phyloP scores from a whole-genome alignment of 2,888 invertebrate species.

The Calameuta pallipes region DNA sequence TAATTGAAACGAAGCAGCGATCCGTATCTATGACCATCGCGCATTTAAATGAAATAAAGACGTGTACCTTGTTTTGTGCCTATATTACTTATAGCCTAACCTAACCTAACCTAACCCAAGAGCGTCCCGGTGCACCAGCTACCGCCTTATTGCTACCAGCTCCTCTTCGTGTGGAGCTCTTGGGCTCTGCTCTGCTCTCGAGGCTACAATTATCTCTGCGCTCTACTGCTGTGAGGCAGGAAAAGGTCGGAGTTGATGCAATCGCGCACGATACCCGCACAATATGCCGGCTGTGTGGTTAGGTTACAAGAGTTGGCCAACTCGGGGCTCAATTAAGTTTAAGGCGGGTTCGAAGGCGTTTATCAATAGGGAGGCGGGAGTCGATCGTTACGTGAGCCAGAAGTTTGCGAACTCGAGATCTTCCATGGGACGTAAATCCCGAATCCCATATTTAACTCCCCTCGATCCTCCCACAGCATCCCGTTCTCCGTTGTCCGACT shows the following conservation, averaged over 20 bases:
- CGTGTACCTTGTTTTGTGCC: neutral
- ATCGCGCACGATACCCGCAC: constrained; percentile 14
- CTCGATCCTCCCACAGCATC: neutral
- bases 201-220: constrained; percentile 26
- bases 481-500: neutral
- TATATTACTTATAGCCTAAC: neutral
- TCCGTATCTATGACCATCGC: neutral
- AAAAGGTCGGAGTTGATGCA: constrained; percentile 33
- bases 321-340: constrained; percentile 29
- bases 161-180: neutral
- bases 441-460: neutral
- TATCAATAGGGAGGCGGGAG: constrained; percentile 2
- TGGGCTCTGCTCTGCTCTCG: constrained; percentile 5
- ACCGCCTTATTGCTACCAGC: neutral
- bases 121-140: neutral
- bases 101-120: neutral
- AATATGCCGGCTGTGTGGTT: constrained; percentile 20
- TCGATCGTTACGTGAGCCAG: neutral
- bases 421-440: neutral
- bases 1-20: neutral
- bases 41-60: neutral
- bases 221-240: constrained; percentile 21
- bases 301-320: constrained; percentile 26
- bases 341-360: constrained; percentile 16
- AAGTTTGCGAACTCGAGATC: neutral